A percentile compares a stretch with the other conserved stretches of the same genome.
These are phyloP conservation scores for Caretta caretta DNA, from an alignment of 2,113 vertebrate genomes.

Conservation along the genomic window DNA sequence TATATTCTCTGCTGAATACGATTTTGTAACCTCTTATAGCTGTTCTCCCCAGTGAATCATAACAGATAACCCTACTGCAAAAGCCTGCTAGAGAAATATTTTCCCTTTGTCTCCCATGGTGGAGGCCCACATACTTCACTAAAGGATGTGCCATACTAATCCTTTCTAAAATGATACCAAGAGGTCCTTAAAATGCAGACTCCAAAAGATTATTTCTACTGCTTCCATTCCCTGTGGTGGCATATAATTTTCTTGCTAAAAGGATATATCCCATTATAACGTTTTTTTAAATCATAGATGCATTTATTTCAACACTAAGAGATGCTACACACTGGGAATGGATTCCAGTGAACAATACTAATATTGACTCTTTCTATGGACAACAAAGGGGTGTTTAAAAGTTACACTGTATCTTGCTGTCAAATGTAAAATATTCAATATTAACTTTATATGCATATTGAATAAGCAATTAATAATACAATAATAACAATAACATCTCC, in stretches of 20 bases:
- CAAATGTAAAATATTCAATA: not conserved
- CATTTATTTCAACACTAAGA: not conserved
- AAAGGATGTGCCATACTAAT: not conserved
- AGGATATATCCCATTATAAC: not conserved
- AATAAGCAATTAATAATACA: not conserved
- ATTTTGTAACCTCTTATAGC: conserved; percentile 25
- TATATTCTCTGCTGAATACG: not conserved
- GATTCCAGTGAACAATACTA: not conserved
- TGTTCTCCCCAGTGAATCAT: conserved; percentile 34
- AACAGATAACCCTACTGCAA: not conserved
- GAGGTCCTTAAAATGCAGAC: not conserved
- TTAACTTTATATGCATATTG: not conserved
- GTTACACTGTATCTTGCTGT: not conserved
- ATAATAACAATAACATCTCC: not conserved
- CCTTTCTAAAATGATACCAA: not conserved
- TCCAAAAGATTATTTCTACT: conserved; percentile 12
- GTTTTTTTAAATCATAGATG: conserved; percentile 2
- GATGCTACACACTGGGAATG: conserved; percentile 16
- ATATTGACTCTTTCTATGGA: conserved; percentile 6
- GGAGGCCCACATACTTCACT: conserved; percentile 16
- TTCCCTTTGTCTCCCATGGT: conserved; percentile 30
- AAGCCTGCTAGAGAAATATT: not conserved
- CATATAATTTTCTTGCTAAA: conserved; percentile 11
- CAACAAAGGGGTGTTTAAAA: not conserved
- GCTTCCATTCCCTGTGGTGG: conserved; percentile 4